Conservation (phyloP, 1,140 invertebrate species). For the Drosophila melanica region DNA sequence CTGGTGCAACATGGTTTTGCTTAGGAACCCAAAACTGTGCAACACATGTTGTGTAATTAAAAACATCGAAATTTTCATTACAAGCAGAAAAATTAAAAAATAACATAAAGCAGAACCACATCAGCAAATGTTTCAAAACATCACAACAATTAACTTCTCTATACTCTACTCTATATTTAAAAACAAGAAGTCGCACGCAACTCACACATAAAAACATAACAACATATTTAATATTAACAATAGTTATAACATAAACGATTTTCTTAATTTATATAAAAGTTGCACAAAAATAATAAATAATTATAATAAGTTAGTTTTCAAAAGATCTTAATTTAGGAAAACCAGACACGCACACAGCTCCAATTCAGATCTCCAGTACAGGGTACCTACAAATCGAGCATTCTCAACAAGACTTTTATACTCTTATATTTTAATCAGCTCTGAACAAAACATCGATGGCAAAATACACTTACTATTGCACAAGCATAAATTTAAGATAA, state of each 20-base stretch:
- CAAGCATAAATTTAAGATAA: not conserved
- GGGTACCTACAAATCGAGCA: not conserved
- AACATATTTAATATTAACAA: no score
- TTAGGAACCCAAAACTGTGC: slow-evolving; percentile 38
- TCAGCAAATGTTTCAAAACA: slow-evolving; percentile 49
- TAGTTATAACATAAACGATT: no score
- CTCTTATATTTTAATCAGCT: not conserved
- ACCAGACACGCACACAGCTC: no score
- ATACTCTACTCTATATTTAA: not conserved
- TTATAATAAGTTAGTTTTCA: no score
- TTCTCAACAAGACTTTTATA: not conserved
- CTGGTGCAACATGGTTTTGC: slow-evolving; percentile 32
- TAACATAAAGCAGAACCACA: slow-evolving; percentile 62
- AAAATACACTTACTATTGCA: not conserved
- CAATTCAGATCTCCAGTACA: not conserved
- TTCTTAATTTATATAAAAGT: no score
- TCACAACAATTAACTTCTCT: slow-evolving; percentile 27
- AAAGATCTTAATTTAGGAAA: no score
- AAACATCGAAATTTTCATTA: slow-evolving; percentile 45
- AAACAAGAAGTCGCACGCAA: no score
- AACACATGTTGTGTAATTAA: slow-evolving; percentile 72
- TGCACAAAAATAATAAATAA: no score
- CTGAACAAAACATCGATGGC: not conserved
- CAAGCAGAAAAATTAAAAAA: slow-evolving; percentile 24
- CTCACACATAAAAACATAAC: no score